Conservation (phyloP, 2,888 invertebrate genomes). For the Platycnemis pennipes region DNA sequence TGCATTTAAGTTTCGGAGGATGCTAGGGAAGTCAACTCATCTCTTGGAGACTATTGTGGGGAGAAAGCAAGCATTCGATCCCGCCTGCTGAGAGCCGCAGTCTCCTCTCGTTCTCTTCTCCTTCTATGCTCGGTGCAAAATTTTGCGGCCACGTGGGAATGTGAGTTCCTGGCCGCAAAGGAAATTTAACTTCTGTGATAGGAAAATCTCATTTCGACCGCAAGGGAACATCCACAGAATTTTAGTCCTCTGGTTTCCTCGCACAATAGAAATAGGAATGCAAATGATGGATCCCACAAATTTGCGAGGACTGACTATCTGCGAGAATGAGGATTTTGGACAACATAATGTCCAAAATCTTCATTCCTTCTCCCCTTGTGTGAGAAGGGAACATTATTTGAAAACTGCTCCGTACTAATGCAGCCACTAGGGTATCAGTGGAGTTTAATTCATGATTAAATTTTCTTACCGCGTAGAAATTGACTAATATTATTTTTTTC, state of each 20-base stretch:
- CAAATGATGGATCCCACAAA: neutral
- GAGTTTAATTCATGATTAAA: too few species aligned
- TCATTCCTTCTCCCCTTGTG: neutral
- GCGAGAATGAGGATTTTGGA: neutral
- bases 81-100: neutral
- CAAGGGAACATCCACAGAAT: neutral
- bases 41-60: neutral
- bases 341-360: too few species aligned
- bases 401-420: too few species aligned
- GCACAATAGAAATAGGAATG: neutral
- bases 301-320: neutral
- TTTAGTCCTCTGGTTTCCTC: neutral
- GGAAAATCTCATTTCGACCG: constrained; percentile 8
- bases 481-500: too few species aligned
- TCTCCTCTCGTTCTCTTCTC: too few species aligned
- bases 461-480: too few species aligned
- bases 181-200: constrained; percentile 31
- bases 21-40: neutral
- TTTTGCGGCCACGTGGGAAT: neutral
- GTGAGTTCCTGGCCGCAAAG: constrained; percentile 1
- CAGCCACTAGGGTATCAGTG: too few species aligned
- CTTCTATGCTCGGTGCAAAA: neutral
- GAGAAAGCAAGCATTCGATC: neutral
- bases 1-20: neutral
- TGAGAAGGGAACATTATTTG: neutral